Base-by-base conservation (phyloP, 1,140 invertebrate species). In the Drosophila pectinifera region DNA sequence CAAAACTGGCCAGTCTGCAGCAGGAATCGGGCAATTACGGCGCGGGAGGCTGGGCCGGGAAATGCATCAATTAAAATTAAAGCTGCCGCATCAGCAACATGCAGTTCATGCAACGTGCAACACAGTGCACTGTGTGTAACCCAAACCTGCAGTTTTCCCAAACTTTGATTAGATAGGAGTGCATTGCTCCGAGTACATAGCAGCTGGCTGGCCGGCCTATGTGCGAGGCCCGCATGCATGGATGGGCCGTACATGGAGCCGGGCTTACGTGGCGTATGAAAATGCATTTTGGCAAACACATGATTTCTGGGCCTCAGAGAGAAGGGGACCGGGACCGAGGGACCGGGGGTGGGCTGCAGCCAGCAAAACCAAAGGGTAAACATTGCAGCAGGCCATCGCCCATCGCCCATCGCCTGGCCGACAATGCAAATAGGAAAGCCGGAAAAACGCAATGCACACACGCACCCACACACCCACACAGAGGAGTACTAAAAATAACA, bases 281-380 rank as follows among this genome's bases (percentile, higher is more conserved):
- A 89, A 89, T 89, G 84, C 84, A 89, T 89, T 89, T 89, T 79
- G 84, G 72, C 84, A 88, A 88, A 89, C 89, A 88, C 83, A 88
- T 83, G 83, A 88, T 76, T 78, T 56, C 64, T 67, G 73, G 45
- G 45, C 46, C 59, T 73, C 28, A 68, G 43, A 49, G 24, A 10
- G 41, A 14, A 2, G 26, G 10, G 16, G n/a, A 5, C 31, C 18
- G 42, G 14, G 56, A 8, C 13, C 13, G 22, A 4, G 8, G 28
- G 14, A 10, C 16, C 6, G 11, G 41, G 11, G 20, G 43, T 6
- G 49, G 42, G 51, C 28, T 65, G 31, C 45, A 56, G 41, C 78
- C 58, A 82, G 72, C 72, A 80, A 83, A 88, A 83, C 84, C 80
- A 73, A 89, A 89, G 77, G 62, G 65, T 80, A 89, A 89, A 89